Evolutionary conservation across 2,888 invertebrate genomes (phyloP), one percentile per base, ranked within the genome.

Genomic region (Gerosis bhagava): DNA sequence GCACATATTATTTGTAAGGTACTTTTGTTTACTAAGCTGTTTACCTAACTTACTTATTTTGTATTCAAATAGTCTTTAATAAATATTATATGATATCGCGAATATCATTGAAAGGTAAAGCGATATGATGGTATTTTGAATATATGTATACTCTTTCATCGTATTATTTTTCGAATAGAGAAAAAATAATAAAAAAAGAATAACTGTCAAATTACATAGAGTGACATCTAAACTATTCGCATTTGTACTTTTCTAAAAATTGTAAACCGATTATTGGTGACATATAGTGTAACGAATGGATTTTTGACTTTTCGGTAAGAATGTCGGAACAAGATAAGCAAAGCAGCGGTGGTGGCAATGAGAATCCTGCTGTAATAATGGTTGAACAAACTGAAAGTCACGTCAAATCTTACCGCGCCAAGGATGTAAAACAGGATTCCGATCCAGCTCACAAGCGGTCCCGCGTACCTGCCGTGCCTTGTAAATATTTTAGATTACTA

Each of bases 281-380:
- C 61, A 77, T 75, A 73, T 64, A 69, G 60, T 63, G 65, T 68
- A 57, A 70, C 75, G 62, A 70, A 79, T 83, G 77, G 75, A 73
- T 77, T 69, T 53, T 73, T 72, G 57, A 69, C 59, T 63, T 60
- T 56, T 60, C 41, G 52, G 67, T 56, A 58, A 79, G 52, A 54
- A 86, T 86, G 86, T 75, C 86, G 43, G 81, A 84, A 39, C 70
- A 76, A 68, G 83, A 83, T 54, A 71, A 66, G 47, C 22, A 46
- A 32, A 19, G 21, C 5, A 69, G 67, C n/a, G n/a, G n/a, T 52
- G 59, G 56, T 8, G 47, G 60, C 10, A 54, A 53, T 12, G 51
- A 63, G 25, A 63, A 56, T 22, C 50, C 72, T 1, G 49, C 63
- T 1, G 53, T 76, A 34, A 66, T 83, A 31, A 51, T 79, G 63